These are phyloP conservation scores for Tetragonula clypearis DNA, from an alignment of 1,140 invertebrate genomes.

Conservation along the genomic window DNA sequence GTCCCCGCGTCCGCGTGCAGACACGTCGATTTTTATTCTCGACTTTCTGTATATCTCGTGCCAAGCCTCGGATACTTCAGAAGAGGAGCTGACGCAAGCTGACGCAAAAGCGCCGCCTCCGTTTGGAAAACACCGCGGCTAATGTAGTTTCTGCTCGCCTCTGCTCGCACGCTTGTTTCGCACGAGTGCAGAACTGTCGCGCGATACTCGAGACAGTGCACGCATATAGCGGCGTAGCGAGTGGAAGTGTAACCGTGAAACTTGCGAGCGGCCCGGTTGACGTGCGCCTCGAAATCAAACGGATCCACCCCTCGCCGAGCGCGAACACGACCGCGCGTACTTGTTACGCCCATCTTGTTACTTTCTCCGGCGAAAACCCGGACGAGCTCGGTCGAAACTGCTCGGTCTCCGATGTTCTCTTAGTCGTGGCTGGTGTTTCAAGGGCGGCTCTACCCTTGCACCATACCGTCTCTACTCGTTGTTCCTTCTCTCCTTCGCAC, in stretches of 20 bases:
- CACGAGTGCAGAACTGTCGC: background rate
- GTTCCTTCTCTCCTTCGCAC: background rate
- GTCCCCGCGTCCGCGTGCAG: slow-evolving; percentile 25
- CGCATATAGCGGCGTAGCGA: background rate
- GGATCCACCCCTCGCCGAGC: slow-evolving; percentile 43
- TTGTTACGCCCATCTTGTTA: slow-evolving; percentile 61
- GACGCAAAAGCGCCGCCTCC: slow-evolving; percentile 40
- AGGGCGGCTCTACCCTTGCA: background rate
- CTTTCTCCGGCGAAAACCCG: slow-evolving; percentile 50
- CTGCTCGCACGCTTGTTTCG: background rate
- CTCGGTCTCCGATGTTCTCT: background rate
- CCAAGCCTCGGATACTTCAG: slow-evolving; percentile 48
- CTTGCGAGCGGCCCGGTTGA: background rate
- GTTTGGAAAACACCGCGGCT: slow-evolving; percentile 18
- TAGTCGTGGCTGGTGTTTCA: background rate
- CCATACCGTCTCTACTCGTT: background rate
- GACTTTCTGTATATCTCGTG: slow-evolving; percentile 59
- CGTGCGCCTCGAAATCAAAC: slow-evolving; percentile 57
- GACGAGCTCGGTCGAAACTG: slow-evolving; percentile 41
- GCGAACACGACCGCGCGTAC: slow-evolving; percentile 26
- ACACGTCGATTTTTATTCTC: slow-evolving; percentile 65
- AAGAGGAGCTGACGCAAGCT: slow-evolving; percentile 59
- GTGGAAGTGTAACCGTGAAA: background rate
- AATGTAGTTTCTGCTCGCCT: slow-evolving; percentile 11
- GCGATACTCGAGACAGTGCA: slow-evolving; percentile 37